A percentile compares a stretch with the other conserved stretches of the same genome.
phyloP scores from a whole-genome alignment of 2,113 vertebrate species.

The Serranochromis macrocephalus region DNA sequence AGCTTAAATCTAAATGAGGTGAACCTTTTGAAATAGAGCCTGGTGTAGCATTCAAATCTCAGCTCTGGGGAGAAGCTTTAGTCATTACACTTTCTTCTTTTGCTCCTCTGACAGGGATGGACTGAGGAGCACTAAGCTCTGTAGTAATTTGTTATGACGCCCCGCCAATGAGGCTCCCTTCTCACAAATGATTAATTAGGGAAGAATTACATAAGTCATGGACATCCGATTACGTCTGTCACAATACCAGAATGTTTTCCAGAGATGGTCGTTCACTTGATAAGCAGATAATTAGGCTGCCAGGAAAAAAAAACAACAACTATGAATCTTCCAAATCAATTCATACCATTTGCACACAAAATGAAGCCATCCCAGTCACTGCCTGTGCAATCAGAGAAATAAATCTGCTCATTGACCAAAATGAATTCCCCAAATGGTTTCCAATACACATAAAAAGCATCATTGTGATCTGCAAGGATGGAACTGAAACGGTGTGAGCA shows the following conservation, averaged over 20 bases:
- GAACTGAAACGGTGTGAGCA: conserved; percentile 23
- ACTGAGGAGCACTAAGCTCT: not conserved
- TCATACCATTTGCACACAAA: not conserved
- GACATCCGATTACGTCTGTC: not conserved
- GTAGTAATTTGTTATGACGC: conserved; percentile 25
- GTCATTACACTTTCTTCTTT: conserved; percentile 11
- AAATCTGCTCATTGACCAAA: not conserved
- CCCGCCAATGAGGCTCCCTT: not conserved
- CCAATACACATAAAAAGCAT: not conserved
- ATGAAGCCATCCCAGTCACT: not conserved
- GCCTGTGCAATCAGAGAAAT: not conserved
- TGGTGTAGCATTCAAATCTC: conserved; percentile 6
- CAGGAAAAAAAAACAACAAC: not conserved
- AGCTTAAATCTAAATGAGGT: conserved; percentile 29
- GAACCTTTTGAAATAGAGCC: not conserved
- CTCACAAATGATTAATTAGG: conserved; percentile 35
- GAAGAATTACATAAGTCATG: conserved; percentile 26
- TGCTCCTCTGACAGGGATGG: conserved; percentile 10
- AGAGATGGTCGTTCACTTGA: not conserved
- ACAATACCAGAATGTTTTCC: conserved; percentile 28
- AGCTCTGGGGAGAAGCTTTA: not conserved
- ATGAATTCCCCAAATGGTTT: conserved; percentile 1
- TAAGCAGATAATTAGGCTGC: not conserved
- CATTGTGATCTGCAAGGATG: conserved; percentile 1
- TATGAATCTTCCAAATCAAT: not conserved